Conservation (phyloP, 2,888 invertebrate species). For the Penaeus monodon region DNA sequence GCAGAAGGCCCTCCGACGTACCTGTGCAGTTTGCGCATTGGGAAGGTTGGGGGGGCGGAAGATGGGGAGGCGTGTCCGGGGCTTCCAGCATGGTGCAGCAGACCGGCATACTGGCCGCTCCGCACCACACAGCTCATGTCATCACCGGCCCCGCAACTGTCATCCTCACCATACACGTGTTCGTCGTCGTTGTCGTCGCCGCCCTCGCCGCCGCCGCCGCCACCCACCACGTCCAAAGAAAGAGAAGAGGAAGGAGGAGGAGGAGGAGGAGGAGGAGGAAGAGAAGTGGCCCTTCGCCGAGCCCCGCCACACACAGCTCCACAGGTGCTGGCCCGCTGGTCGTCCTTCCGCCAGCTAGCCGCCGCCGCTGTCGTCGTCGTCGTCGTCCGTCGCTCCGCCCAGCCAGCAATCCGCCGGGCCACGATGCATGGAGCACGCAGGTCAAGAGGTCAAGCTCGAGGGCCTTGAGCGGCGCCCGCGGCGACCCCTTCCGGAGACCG, state of each 20-base stretch:
- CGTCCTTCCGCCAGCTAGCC: no score
- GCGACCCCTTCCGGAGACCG: not conserved
- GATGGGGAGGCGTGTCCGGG: slow-evolving; percentile 27
- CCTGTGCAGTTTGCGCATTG: slow-evolving; percentile 41
- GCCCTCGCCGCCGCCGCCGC: not conserved
- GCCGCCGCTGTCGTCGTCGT: no score
- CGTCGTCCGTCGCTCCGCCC: no score
- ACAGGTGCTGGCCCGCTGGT: no score
- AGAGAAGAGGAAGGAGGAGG: no score
- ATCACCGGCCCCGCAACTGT: slow-evolving; percentile 20
- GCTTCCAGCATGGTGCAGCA: slow-evolving; percentile 45
- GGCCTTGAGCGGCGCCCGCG: not conserved
- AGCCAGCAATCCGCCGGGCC: no score
- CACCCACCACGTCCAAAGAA: not conserved
- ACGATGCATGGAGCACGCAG: no score
- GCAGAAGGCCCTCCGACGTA: not conserved
- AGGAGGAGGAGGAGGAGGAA: not conserved
- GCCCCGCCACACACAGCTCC: not conserved
- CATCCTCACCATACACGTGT: not conserved
- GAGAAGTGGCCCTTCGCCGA: not conserved
- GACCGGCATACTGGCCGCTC: slow-evolving; percentile 47
- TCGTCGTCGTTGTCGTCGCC: not conserved
- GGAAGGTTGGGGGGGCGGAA: slow-evolving; percentile 29
- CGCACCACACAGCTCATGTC: slow-evolving; percentile 28
- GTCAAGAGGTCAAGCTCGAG: no score